Conservation (phyloP, 2,888 invertebrate genomes). For the Cephus runcator region DNA sequence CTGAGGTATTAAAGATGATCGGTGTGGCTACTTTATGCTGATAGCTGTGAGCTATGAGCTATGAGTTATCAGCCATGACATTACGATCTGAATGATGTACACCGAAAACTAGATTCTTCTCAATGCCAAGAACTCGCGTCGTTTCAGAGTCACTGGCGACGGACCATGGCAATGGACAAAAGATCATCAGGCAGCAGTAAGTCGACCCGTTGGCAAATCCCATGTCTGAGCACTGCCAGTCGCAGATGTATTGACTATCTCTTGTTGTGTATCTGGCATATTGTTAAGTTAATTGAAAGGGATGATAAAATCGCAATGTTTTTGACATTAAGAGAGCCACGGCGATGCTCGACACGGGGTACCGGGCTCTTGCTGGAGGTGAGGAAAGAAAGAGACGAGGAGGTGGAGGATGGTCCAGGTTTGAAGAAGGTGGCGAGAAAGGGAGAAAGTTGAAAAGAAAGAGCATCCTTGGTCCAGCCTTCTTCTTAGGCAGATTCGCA, state of each 20-base stretch:
- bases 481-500: constrained; percentile 12
- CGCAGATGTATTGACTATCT: constrained; percentile 46
- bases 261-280: constrained; percentile 47
- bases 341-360: constrained; percentile 19
- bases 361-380: constrained; percentile 23
- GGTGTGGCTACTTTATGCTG: too few relatives aligned
- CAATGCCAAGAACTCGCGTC: constrained; percentile 20
- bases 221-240: constrained; percentile 21
- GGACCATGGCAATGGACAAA: constrained; percentile 30
- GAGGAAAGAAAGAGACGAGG: constrained; percentile 24
- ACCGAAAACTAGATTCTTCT: constrained; percentile 41
- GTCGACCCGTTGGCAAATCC: constrained; percentile 16
- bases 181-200: constrained; percentile 23
- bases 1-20: too few relatives aligned
- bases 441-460: constrained; percentile 11
- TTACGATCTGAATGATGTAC: constrained; percentile 37
- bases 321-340: constrained; percentile 48
- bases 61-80: constrained; percentile 36
- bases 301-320: constrained; percentile 54
- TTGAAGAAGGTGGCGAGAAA: constrained; percentile 20
- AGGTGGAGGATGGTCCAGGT: constrained; percentile 7
- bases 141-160: neutral
- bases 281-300: constrained; percentile 56
- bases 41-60: neutral
- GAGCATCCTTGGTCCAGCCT: constrained; percentile 1